Conservation (phyloP, 2,888 invertebrate genomes). For the Apamea sordens region DNA sequence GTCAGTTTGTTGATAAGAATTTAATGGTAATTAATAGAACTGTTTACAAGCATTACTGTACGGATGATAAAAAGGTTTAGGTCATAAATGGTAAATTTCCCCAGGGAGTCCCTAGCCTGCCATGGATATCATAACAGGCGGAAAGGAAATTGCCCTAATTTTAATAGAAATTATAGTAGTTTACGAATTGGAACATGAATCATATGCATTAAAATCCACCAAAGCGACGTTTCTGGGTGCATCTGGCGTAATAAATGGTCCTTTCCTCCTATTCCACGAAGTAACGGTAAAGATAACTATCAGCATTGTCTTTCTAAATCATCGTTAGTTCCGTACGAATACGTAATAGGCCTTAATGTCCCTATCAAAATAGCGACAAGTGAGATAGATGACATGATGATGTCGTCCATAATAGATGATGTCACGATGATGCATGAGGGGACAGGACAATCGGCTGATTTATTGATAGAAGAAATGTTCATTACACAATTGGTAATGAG, state of each 20-base stretch:
- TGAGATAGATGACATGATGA: conserved; percentile 64
- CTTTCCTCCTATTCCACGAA: conserved; percentile 15
- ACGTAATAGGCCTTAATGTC: conserved; percentile 63
- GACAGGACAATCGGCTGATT: conserved; percentile 55
- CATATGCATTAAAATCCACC: not conserved
- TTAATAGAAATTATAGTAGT: not conserved
- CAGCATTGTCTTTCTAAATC: conserved; percentile 62
- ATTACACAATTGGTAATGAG: conserved; percentile 51
- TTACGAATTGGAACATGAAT: not conserved
- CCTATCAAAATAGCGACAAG: conserved; percentile 65
- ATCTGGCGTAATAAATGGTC: conserved; percentile 32
- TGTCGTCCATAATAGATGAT: conserved; percentile 65
- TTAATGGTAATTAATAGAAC: conserved; percentile 28
- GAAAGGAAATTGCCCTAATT: not conserved
- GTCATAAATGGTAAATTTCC: conserved; percentile 35
- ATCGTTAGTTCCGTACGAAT: conserved; percentile 54
- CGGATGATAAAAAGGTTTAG: conserved; percentile 39
- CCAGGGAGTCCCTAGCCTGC: not conserved
- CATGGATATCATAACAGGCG: not conserved
- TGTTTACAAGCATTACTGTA: conserved; percentile 13
- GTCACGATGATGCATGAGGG: conserved; percentile 63
- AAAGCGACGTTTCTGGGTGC: conserved; percentile 1
- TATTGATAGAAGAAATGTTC: conserved; percentile 55
- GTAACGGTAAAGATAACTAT: conserved; percentile 49
- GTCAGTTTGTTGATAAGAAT: conserved; percentile 23